These are phyloP conservation scores for Periphyllus acericola DNA, from an alignment of 2,888 invertebrate species.

Conservation along the genomic window DNA sequence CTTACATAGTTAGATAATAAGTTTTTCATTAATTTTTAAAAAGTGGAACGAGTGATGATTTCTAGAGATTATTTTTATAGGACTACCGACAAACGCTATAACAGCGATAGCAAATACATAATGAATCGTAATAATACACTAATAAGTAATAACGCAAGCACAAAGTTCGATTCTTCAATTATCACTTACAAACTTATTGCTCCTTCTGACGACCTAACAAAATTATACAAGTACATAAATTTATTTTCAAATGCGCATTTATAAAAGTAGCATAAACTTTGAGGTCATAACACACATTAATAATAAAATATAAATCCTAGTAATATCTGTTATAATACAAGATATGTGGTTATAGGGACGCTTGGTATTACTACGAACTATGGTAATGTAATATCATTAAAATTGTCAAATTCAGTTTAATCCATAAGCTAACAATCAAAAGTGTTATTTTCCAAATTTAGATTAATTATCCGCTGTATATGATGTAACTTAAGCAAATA, in stretches of 20 bases:
- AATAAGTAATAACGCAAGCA: background rate
- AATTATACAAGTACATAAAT: background rate
- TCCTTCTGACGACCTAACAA: background rate
- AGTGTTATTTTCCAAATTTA: background rate
- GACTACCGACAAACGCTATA: background rate
- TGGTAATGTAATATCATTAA: background rate
- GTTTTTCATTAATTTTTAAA: too few relatives aligned
- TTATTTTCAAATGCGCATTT: background rate
- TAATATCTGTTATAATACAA: background rate
- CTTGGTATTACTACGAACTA: background rate
- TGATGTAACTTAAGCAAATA: too few relatives aligned
- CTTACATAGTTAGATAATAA: too few relatives aligned
- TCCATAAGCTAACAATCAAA: background rate
- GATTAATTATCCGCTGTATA: background rate
- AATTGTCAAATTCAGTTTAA: background rate
- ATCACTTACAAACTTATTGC: too few relatives aligned
- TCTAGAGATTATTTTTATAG: too few relatives aligned
- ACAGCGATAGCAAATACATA: background rate
- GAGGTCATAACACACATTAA: background rate
- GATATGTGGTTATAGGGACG: background rate
- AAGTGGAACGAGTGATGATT: too few relatives aligned
- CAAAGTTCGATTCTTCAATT: background rate
- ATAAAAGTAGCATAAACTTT: background rate
- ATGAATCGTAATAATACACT: background rate
- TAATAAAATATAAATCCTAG: background rate